These are phyloP conservation scores for Phrynocephalus vlangalii DNA, from an alignment of 2,797 vertebrate genomes.

Conservation along the genomic window DNA sequence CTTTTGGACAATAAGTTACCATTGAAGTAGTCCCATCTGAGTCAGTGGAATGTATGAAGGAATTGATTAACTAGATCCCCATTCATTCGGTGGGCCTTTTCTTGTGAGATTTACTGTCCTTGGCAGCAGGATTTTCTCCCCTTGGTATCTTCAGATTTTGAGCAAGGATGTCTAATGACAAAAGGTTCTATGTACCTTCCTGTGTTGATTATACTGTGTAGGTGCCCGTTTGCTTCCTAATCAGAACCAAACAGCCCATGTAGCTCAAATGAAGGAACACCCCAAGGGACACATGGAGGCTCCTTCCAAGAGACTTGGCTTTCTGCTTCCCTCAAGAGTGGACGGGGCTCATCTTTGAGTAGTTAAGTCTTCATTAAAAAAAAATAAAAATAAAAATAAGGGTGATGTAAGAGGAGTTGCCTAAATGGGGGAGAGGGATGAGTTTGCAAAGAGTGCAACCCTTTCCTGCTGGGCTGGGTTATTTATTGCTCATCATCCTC, in stretches of 20 bases:
- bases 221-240: not conserved
- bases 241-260: not conserved
- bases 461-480: conserved; percentile 13
- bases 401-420: conserved; percentile 1
- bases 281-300: not conserved
- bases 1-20: no score
- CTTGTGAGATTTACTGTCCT: no score
- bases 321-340: not conserved
- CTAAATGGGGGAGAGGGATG: not conserved
- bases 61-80: no score
- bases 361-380: not conserved
- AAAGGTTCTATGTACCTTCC: not conserved
- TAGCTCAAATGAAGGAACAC: not conserved
- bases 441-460: not conserved
- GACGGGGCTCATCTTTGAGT: not conserved
- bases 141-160: not conserved
- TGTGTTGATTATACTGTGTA: no score
- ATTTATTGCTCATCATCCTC: conserved; percentile 16
- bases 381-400: no score
- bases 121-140: no score
- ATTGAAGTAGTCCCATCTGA: no score
- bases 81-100: no score
- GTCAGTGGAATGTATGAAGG: no score
- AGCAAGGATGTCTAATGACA: not conserved
- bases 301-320: not conserved